phyloP scores from a whole-genome alignment of 1,140 invertebrate species.

The Anastrepha ludens region DNA sequence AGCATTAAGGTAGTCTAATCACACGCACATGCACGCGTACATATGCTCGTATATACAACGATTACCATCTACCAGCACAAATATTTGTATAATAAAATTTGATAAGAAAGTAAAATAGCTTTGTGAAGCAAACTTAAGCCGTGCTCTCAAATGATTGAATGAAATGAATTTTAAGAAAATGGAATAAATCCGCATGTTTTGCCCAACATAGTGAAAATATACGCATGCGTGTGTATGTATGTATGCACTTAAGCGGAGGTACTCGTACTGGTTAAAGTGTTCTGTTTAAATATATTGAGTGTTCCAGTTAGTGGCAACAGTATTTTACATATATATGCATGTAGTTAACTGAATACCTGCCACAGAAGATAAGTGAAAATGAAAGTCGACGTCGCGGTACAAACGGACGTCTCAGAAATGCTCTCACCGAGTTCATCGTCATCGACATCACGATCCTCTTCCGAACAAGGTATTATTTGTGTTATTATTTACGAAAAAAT shows the following conservation, averaged over 20 bases:
- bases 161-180: no score
- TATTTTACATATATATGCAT: background rate
- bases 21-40: no score
- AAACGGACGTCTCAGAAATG: conserved; percentile 71
- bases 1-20: no score
- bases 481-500: background rate
- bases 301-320: no score
- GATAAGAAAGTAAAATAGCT: no score
- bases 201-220: no score
- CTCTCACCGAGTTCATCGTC: conserved; percentile 67
- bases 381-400: conserved; percentile 70
- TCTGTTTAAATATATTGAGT: background rate
- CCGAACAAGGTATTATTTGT: conserved; percentile 66
- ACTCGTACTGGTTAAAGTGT: background rate
- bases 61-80: no score
- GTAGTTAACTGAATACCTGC: background rate
- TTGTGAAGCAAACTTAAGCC: no score
- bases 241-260: background rate
- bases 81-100: background rate
- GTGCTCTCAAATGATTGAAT: no score
- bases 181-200: no score
- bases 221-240: no score
- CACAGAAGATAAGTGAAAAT: conserved; percentile 56
- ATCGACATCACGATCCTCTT: conserved; percentile 68
- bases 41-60: no score